Percentiles rank a stretch among this genome's conserved stretches.
phyloP scores from a whole-genome alignment of 2,888 invertebrate genomes.

The Celastrina argiolus region DNA sequence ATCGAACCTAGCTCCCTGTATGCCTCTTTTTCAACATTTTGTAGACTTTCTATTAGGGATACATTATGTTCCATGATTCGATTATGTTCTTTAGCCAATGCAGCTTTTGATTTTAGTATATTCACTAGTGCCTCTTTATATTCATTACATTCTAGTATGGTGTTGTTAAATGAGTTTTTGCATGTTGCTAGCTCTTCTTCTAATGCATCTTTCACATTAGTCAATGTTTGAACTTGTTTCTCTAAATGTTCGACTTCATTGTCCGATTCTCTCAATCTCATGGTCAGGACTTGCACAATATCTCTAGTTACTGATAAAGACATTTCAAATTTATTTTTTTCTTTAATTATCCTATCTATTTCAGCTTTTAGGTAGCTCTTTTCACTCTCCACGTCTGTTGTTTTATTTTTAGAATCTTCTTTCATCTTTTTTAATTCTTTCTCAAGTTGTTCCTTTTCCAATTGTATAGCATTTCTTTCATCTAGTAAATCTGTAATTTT shows the following conservation, averaged over 20 bases:
- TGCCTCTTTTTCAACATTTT: conserved; percentile 69
- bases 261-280: conserved; percentile 78
- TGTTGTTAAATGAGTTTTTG: conserved; percentile 57
- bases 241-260: conserved; percentile 77
- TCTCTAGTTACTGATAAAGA: conserved; percentile 78
- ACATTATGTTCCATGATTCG: conserved; percentile 73
- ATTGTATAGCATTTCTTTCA: conserved; percentile 48
- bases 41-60: conserved; percentile 65
- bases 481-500: conserved; percentile 51
- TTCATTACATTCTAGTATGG: conserved; percentile 63
- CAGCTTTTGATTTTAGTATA: conserved; percentile 68
- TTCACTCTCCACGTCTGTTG: conserved; percentile 63
- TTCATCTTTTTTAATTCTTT: conserved; percentile 54
- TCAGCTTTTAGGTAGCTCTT: conserved; percentile 63
- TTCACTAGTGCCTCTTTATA: conserved; percentile 70
- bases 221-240: conserved; percentile 53
- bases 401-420: conserved; percentile 56
- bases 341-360: conserved; percentile 62
- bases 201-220: conserved; percentile 52
- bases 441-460: conserved; percentile 46
- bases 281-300: conserved; percentile 78
- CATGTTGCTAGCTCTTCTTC: conserved; percentile 56
- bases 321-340: conserved; percentile 77
- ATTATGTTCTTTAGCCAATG: conserved; percentile 64
- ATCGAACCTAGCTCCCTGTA: conserved; percentile 68